Base-by-base conservation (phyloP, 2,888 invertebrate species). In the Onthophagus sagittarius region DNA sequence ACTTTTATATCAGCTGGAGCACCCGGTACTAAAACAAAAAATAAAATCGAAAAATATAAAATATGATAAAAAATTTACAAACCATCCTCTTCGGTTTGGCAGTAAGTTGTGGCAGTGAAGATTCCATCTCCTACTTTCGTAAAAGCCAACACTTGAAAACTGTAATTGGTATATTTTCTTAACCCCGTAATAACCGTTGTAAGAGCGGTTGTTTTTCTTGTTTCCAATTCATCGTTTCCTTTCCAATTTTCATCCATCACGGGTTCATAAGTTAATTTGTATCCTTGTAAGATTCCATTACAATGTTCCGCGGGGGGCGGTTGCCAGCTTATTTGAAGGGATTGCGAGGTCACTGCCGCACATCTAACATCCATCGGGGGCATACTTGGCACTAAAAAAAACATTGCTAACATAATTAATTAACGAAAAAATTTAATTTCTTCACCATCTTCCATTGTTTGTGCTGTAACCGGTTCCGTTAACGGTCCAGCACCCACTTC, bases 11-110 rank as follows among this genome's bases (percentile, higher is more conserved):
- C 93, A 3, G 91, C 89, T 0, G 95, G 95, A 63, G 92, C 89
- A 74, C 92, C 93, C 7, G 95, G 94, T 69, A 92, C 94, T 93
- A 82, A 33, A 82, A 80, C 65, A 69, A 64, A 71, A 72, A 9
- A 53, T 9, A 71, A 15, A 70, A 62, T 62, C 62, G n/a, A 71
- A 75, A 78, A 64, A 15, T 15, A 14, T n/a, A 23, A 53, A 63
- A 71, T 71, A n/a, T 62, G 15, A 63, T 5, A 63, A 63, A 15
- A 63, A 14, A 2, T 23, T 23, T 23, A 76, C 82, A 83, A 84
- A 93, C 92, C 90, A 85, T 94, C 94, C 86, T 94, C 93, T 79
- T 92, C 91, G 1, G 94, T 94, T 79, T 90, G 90, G 80, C 94
- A 93, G 82, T 89, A 92, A 53, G 91, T 87, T 0, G 92, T 88